Evolutionary conservation across 2,888 invertebrate genomes (phyloP).

Genomic region (Brenthis ino): DNA sequence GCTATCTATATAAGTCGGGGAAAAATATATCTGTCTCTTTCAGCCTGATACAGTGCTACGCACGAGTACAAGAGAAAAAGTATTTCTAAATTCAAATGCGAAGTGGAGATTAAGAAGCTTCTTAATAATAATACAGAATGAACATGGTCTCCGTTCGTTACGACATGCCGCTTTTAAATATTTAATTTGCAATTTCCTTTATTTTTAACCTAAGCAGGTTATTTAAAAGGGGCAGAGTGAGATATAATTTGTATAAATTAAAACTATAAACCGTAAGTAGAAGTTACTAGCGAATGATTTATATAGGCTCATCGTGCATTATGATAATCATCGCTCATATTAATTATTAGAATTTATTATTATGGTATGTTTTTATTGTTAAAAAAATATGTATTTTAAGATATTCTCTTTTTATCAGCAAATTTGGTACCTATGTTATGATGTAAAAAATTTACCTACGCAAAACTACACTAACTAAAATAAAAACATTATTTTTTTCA

Average conservation of each 20-base stretch:
- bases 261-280: slow-evolving; percentile 50
- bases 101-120: slow-evolving; percentile 73
- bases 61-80: slow-evolving; percentile 56
- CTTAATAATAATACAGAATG: slow-evolving; percentile 77
- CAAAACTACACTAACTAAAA: no score
- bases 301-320: slow-evolving; percentile 27
- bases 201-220: slow-evolving; percentile 48
- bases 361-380: neutral
- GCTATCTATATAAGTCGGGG: slow-evolving; percentile 42
- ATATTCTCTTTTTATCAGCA: no score
- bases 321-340: slow-evolving; percentile 23
- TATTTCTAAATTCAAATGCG: slow-evolving; percentile 25
- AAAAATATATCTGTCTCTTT: slow-evolving; percentile 52
- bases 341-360: slow-evolving; percentile 18
- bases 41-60: slow-evolving; percentile 46
- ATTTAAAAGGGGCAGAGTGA: slow-evolving; percentile 43
- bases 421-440: no score
- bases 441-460: no score
- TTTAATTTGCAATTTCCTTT: slow-evolving; percentile 79
- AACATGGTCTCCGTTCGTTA: slow-evolving; percentile 74
- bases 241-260: slow-evolving; percentile 64
- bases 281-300: slow-evolving; percentile 43
- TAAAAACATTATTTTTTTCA: no score
- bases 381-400: no score
- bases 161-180: slow-evolving; percentile 76